Evolutionary conservation across 2,888 invertebrate genomes (phyloP).

Genomic region (Cryptosula pallasiana): DNA sequence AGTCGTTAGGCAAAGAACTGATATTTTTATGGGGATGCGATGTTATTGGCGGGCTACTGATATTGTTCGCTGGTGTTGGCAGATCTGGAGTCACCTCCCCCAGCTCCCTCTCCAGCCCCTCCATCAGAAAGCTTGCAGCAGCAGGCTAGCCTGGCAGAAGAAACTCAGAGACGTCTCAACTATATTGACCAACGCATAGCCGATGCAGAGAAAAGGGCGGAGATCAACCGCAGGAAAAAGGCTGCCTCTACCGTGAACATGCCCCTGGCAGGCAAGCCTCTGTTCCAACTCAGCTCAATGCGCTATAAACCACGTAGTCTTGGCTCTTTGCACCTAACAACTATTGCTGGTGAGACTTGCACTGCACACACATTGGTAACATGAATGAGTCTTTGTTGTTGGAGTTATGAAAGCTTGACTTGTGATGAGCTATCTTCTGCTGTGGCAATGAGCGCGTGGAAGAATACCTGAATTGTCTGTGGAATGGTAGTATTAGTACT

Average conservation of each 20-base stretch:
- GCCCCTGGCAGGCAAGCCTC: constrained; percentile 23
- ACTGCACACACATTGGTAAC: no score
- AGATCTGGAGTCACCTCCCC: constrained; percentile 17
- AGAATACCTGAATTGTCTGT: no score
- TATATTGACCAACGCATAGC: constrained; percentile 8
- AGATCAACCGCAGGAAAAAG: background rate
- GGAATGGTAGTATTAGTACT: no score
- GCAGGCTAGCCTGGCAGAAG: constrained; percentile 6
- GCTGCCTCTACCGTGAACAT: constrained; percentile 8
- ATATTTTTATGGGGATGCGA: no score
- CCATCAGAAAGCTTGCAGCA: background rate
- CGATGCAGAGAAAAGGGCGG: constrained; percentile 18
- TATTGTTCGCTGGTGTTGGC: background rate
- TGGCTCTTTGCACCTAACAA: constrained; percentile 21
- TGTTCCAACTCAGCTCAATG: constrained; percentile 19
- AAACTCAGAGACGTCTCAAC: constrained; percentile 12
- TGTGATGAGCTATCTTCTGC: no score
- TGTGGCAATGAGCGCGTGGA: no score
- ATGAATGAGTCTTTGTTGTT: no score
- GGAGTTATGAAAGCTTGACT: no score
- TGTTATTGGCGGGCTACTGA: no score
- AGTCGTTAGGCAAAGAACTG: no score
- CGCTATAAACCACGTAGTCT: constrained; percentile 18
- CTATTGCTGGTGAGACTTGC: background rate
- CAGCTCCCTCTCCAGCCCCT: background rate